phyloP scores from a whole-genome alignment of 2,888 invertebrate species.

The Thecophora atra region DNA sequence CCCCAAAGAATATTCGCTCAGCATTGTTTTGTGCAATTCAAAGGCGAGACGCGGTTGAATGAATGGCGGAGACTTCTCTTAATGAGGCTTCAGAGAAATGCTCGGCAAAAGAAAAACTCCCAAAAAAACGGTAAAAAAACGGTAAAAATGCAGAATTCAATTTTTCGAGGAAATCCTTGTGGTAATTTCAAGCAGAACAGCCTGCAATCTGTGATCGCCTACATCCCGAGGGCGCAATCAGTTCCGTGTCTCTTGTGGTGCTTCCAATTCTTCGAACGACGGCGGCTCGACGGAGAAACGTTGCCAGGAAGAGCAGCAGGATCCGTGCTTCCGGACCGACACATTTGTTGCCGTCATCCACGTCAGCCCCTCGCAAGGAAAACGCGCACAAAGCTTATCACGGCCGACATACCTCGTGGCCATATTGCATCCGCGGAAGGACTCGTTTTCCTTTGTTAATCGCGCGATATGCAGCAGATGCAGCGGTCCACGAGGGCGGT shows the following conservation, averaged over 20 bases:
- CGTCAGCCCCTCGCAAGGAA: conserved; percentile 20
- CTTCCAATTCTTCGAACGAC: conserved; percentile 19
- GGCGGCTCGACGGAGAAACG: background rate
- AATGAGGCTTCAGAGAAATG: conserved; percentile 33
- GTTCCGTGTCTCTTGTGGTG: conserved; percentile 33
- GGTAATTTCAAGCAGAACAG: background rate
- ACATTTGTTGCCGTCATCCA: background rate
- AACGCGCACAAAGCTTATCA: conserved; percentile 31
- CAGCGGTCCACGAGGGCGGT: conserved; percentile 21
- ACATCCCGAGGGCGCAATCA: conserved; percentile 32
- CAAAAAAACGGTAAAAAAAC: background rate
- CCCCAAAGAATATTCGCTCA: conserved; percentile 5
- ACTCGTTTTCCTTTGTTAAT: conserved; percentile 35
- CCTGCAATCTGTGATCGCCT: background rate
- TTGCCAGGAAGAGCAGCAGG: background rate
- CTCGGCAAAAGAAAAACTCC: conserved; percentile 11
- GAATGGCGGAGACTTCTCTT: conserved; percentile 32
- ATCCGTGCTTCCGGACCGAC: background rate
- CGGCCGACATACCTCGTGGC: conserved; percentile 31
- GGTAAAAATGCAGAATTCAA: conserved; percentile 13
- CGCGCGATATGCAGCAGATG: conserved; percentile 29
- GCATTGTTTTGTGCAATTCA: conserved; percentile 34
- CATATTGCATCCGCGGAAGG: conserved; percentile 32
- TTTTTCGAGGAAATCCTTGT: conserved; percentile 14
- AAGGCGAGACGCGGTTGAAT: conserved; percentile 33